These are phyloP conservation scores for Mesopsocus fuscifrons DNA, from an alignment of 2,888 invertebrate genomes.

Conservation along the genomic window DNA sequence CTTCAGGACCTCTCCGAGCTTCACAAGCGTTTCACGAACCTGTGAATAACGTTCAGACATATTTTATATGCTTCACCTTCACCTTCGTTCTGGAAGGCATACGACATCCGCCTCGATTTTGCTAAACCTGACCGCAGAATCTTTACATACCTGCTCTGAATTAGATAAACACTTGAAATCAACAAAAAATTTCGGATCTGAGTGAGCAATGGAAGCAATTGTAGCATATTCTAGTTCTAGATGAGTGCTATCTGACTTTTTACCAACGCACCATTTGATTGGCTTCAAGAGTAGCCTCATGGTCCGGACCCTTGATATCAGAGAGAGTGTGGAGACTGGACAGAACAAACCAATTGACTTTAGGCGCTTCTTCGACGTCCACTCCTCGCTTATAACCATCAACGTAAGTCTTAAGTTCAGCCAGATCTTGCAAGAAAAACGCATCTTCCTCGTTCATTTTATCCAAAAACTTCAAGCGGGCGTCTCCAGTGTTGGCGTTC, in stretches of 20 bases:
- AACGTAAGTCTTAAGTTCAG: not conserved
- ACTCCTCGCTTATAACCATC: slow-evolving; percentile 24
- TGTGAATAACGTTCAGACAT: too few relatives aligned
- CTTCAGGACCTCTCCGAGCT: not conserved
- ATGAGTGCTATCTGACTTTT: too few relatives aligned
- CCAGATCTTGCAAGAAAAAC: slow-evolving; percentile 2
- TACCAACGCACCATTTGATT: slow-evolving; percentile 35
- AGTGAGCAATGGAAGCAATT: too few relatives aligned
- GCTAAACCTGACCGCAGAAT: too few relatives aligned
- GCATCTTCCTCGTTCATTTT: slow-evolving; percentile 15
- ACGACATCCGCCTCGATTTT: too few relatives aligned
- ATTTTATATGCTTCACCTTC: too few relatives aligned
- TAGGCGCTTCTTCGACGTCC: slow-evolving; percentile 34
- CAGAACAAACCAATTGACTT: slow-evolving; percentile 46
- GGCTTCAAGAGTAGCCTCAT: slow-evolving; percentile 42
- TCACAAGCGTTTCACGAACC: not conserved
- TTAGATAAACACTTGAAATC: too few relatives aligned
- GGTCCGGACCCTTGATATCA: slow-evolving; percentile 43
- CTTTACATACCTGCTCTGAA: too few relatives aligned
- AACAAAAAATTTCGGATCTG: too few relatives aligned
- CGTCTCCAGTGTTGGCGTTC: slow-evolving; percentile 37
- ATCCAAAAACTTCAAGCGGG: slow-evolving; percentile 14
- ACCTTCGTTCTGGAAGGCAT: slow-evolving; percentile 34
- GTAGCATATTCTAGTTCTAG: too few relatives aligned
- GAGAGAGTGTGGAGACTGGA: slow-evolving; percentile 39